Conservation (phyloP, 2,113 vertebrate species). For the Pteruthius melanotis region DNA sequence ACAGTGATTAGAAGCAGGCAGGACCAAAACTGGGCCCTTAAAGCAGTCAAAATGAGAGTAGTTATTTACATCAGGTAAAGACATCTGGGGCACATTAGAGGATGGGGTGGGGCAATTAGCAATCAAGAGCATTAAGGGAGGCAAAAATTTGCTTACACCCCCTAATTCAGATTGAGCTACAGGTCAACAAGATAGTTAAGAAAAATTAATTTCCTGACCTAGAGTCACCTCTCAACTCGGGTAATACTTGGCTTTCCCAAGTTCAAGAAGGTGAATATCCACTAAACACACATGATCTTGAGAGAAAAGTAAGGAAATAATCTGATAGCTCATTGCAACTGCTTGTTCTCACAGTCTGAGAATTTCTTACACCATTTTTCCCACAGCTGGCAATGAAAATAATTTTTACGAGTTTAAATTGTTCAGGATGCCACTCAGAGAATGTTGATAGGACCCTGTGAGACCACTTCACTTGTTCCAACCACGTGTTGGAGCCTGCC, state of each 20-base stretch:
- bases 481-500: accelerated
- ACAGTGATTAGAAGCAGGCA: background rate
- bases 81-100: accelerated
- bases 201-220: background rate
- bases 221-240: background rate
- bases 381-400: background rate
- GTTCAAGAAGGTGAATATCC: background rate
- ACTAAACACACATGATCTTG: accelerated
- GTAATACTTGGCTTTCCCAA: background rate
- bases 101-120: background rate
- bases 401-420: background rate
- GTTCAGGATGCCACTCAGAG: background rate
- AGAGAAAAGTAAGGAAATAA: background rate
- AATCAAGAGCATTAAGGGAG: background rate
- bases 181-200: background rate
- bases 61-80: background rate
- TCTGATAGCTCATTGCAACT: background rate
- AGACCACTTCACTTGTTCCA: background rate
- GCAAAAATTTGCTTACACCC: background rate
- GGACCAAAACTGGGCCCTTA: background rate
- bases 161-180: background rate
- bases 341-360: background rate
- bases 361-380: background rate
- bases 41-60: background rate
- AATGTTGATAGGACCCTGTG: accelerated